Evolutionary conservation across 1,140 invertebrate genomes (phyloP).

Genomic region (Lepidostoma basale): DNA sequence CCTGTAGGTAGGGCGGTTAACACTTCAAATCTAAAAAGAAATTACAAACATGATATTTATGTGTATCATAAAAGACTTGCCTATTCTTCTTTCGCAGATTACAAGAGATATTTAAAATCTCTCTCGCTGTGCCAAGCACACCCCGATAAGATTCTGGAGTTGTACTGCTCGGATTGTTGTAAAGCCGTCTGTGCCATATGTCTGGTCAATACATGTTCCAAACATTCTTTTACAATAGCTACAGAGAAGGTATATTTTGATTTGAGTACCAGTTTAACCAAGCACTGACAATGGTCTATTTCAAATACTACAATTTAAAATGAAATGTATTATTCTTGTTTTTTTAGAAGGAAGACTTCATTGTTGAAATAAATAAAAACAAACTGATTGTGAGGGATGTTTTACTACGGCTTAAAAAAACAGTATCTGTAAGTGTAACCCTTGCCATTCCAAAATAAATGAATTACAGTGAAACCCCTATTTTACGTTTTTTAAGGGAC

Average conservation of each 20-base stretch:
- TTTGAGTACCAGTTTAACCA: neutral
- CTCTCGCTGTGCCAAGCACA: constrained; percentile 50
- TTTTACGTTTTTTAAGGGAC: too few species aligned
- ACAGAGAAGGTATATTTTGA: constrained; percentile 51
- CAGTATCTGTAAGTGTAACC: constrained; percentile 51
- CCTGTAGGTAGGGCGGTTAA: too few species aligned
- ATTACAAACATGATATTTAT: too few species aligned
- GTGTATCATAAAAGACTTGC: too few species aligned
- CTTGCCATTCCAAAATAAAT: neutral
- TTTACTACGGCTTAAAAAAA: constrained; percentile 53
- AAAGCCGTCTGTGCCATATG: constrained; percentile 56
- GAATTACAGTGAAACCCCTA: too few species aligned
- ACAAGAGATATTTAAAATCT: constrained; percentile 44
- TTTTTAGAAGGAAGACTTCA: constrained; percentile 51
- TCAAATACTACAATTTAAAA: neutral
- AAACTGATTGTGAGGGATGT: constrained; percentile 53
- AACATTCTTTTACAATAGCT: constrained; percentile 51
- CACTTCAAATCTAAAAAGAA: too few species aligned
- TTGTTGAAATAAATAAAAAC: constrained; percentile 49
- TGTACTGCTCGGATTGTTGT: constrained; percentile 54
- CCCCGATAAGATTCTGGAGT: constrained; percentile 51
- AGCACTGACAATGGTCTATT: neutral
- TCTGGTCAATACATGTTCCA: constrained; percentile 53
- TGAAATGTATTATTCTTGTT: neutral
- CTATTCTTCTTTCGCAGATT: constrained; percentile 49